A percentile compares a stretch with the other conserved stretches of the same genome.
These are phyloP conservation scores for Danio tinwini DNA, from an alignment of 2,797 vertebrate genomes.

Conservation along the genomic window DNA sequence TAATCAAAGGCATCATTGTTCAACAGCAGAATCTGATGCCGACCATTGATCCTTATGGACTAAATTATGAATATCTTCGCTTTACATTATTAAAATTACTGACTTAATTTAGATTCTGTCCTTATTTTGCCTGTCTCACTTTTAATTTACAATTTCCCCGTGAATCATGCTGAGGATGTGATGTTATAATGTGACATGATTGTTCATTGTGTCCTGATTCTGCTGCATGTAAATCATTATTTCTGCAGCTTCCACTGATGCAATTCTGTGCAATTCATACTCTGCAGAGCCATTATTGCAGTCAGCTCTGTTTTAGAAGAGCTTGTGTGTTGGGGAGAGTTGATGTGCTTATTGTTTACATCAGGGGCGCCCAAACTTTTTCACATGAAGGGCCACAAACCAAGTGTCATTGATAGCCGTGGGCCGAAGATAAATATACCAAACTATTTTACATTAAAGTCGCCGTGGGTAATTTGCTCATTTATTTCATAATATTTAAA, in stretches of 20 bases:
- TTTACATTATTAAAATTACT: too few species aligned
- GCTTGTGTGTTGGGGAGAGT: neutral
- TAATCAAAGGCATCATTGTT: slow-evolving; percentile 13
- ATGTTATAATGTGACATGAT: neutral
- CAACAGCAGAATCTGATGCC: slow-evolving; percentile 17
- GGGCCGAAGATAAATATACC: too few species aligned
- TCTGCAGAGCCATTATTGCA: neutral
- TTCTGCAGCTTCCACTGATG: slow-evolving; percentile 26
- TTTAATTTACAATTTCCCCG: too few species aligned
- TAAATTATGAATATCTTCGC: neutral
- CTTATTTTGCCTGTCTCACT: too few species aligned
- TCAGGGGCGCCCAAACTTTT: too few species aligned
- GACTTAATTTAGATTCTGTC: too few species aligned
- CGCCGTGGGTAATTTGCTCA: too few species aligned
- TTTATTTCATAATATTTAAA: too few species aligned
- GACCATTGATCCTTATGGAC: neutral
- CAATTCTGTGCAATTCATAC: slow-evolving; percentile 25
- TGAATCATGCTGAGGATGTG: too few species aligned
- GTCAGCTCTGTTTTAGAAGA: neutral
- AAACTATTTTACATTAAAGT: too few species aligned
- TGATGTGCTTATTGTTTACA: neutral
- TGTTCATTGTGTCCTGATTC: slow-evolving; percentile 19
- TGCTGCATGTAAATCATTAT: slow-evolving; percentile 13
- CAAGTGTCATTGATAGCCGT: too few species aligned
- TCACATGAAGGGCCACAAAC: too few species aligned